phyloP scores from a whole-genome alignment of 2,888 invertebrate genomes.

The Ametastegia equiseti region DNA sequence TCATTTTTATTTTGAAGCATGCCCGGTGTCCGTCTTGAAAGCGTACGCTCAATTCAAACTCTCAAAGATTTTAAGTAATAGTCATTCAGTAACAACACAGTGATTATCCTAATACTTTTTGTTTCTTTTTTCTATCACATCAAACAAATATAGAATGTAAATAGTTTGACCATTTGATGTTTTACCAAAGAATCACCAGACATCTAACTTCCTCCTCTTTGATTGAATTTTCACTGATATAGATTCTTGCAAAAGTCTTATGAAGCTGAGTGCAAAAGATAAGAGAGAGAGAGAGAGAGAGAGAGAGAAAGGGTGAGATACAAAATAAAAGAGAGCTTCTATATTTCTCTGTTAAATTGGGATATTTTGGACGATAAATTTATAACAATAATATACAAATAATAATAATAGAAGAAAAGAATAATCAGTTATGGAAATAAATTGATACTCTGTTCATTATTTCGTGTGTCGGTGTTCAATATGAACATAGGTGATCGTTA shows the following conservation, averaged over 20 bases:
- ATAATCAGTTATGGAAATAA: conserved; percentile 13
- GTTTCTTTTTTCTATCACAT: not conserved
- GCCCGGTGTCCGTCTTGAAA: conserved; percentile 56
- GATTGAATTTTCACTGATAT: conserved; percentile 8
- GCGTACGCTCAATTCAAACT: conserved; percentile 50
- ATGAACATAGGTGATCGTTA: conserved; percentile 19
- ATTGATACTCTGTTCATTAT: conserved; percentile 5
- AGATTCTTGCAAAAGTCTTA: conserved; percentile 37
- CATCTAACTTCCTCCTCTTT: not conserved
- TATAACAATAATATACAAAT: not conserved
- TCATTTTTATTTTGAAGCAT: conserved; percentile 53
- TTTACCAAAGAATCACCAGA: conserved; percentile 1
- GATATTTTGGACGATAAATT: not conserved
- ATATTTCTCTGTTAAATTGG: conserved; percentile 2
- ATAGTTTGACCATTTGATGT: conserved; percentile 23
- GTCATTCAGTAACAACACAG: conserved; percentile 1
- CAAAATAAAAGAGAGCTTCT: conserved; percentile 27
- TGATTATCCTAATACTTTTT: not conserved
- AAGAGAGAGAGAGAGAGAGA: conserved; percentile 49
- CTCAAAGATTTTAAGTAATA: conserved; percentile 41
- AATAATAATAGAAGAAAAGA: not conserved
- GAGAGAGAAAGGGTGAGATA: conserved; percentile 54
- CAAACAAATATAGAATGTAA: not conserved
- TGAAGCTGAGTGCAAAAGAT: conserved; percentile 28
- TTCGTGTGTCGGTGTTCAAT: not conserved